Evolutionary conservation across 2,888 invertebrate species (phyloP), one percentile per base, ranked within the genome.

Genomic region (Diachrysia chrysitis): DNA sequence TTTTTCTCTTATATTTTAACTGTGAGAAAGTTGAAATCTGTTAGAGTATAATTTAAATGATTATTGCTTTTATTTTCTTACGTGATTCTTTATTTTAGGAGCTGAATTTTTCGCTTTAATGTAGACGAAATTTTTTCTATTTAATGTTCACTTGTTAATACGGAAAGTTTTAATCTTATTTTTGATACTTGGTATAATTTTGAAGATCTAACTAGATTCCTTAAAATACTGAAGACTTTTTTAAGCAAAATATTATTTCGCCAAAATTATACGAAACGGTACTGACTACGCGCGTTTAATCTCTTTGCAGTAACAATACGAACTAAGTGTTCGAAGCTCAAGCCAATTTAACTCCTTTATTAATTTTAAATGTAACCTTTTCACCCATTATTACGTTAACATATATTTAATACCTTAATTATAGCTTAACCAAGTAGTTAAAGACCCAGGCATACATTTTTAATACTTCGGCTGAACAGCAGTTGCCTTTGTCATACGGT

Each of bases 1-100:
- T 63, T 56, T 56, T 63, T 69, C 25, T 65, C 58, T 65, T 76
- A 77, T 58, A 63, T 73, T 73, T 73, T 60, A 64, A 64, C 61
- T 67, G 68, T n/a, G 46, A 23, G n/a, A 71, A 78, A 74, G 65
- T 71, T 71, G 10, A 58, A 70, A 76, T 67, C 63, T 71, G 62
- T 72, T 67, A 63, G 19, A 51, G 42, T 35, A 56, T 60, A 65
- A 14, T 25, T 70, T 48, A 37, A 35, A 73, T 65, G 69, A 35
- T 60, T 63, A 58, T 75, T 56, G 56, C 46, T 58, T 17, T 58
- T 64, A 53, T 64, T 48, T 16, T 54, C 23, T 0, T 16, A 51
- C 19, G 48, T 51, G 48, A 14, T 54, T 54, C 16, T 35, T 51
- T 57, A 10, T 61, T 63, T 54, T 25, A 32, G 21, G 48, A 9